A percentile compares a stretch with the other conserved stretches of the same genome.
These are phyloP conservation scores for Sander vitreus DNA, from an alignment of 2,113 vertebrate genomes.

Conservation along the genomic window DNA sequence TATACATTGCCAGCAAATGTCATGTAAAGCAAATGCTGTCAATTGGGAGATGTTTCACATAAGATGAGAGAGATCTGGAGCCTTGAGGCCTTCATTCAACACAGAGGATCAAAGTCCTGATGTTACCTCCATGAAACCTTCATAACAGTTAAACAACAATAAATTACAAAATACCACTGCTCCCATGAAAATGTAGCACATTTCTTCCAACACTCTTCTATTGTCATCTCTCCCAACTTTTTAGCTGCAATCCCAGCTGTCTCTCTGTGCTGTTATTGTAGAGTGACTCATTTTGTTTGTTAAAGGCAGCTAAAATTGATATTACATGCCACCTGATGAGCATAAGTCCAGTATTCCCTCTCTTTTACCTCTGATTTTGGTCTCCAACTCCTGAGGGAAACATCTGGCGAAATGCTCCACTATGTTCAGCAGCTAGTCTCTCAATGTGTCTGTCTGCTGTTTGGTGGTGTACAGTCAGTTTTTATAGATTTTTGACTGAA, in stretches of 20 bases:
- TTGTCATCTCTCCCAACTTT: background rate
- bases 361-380: too few species aligned
- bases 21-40: conserved; percentile 43
- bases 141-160: background rate
- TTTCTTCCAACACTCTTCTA: background rate
- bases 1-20: conserved; percentile 20
- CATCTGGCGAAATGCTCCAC: background rate
- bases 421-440: background rate
- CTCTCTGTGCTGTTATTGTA: background rate
- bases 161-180: background rate
- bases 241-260: background rate
- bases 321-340: too few species aligned
- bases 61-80: conserved; percentile 25
- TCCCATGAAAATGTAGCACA: background rate
- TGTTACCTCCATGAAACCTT: background rate
- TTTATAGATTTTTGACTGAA: background rate
- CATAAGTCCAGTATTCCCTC: too few species aligned
- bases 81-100: conserved; percentile 11
- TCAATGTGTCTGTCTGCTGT: conserved; percentile 10
- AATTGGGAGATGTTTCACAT: conserved; percentile 14
- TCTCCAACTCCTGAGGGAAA: too few species aligned
- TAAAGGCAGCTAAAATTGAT: background rate
- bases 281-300: background rate
- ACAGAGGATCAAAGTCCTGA: background rate
- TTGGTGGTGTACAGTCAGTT: background rate